Base-by-base conservation (phyloP, 2,888 invertebrate species). In the Lithosia quadra region DNA sequence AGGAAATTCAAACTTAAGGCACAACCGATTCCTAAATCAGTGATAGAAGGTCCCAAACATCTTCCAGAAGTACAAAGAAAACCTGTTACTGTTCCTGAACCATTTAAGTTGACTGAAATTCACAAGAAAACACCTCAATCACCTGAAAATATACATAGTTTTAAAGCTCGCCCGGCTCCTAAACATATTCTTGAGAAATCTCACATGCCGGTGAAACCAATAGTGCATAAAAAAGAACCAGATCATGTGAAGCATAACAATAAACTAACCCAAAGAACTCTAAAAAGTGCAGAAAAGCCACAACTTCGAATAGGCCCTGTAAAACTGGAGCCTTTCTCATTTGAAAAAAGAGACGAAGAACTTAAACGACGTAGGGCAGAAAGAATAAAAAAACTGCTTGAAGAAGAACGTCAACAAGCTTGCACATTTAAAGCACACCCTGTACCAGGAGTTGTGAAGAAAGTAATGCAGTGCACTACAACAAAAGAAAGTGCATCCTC, bases 391-490 rank as follows among this genome's bases (percentile, higher is more conserved):
- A 94, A 95, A 74, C 91, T 95, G 69, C 84, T 96, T 24, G 96
- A 96, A 71, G 92, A 94, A 74, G 96, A 96, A 71, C 94, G 95
- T 58, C 96, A 95, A 78, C 96, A 96, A 85, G 94, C 95, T 0
- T 90, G 95, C 0, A 95, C 96, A 76, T 98, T 98, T 82, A 97
- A 96, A 87, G 97, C 97, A 0, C 96, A 96, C 63, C 97, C 97
- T 0, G 85, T 96, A 18, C 97, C 97, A 0, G 86, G 85, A n/a
- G 89, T 78, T 78, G 92, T 89, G 79, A 95, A 81, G 83, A 95
- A 88, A 86, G 91, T 69, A 67, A 95, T 85, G 90, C 91, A 78
- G 74, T 91, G 53, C 90, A 81, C 67, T 65, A 78, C 82, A 2
- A 68, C 84, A 0, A 92, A 91, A 69, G 84, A 85, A 0, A 76